Evolutionary conservation across 2,797 vertebrate genomes (phyloP).

Genomic region (Ctenosaura bakeri): DNA sequence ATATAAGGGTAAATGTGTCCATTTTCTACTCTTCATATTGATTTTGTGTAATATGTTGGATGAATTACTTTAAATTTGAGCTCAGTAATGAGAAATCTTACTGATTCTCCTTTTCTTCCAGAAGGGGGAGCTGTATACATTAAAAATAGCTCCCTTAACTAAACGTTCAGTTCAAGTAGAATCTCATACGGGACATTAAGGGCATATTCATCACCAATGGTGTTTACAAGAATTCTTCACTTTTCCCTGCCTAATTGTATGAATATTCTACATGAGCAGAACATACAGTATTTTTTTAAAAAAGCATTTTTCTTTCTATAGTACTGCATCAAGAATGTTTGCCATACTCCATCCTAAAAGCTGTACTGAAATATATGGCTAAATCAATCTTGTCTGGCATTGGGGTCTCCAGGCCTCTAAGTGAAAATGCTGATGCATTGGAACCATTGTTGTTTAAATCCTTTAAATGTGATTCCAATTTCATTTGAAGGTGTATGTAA

Average conservation of each 20-base stretch:
- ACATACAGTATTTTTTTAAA: not conserved
- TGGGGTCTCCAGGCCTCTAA: too few relatives aligned
- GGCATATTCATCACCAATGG: slow-evolving; percentile 11
- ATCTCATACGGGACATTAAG: not conserved
- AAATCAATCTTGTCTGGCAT: not conserved
- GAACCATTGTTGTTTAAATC: not conserved
- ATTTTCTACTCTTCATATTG: not conserved
- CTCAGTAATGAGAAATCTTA: not conserved
- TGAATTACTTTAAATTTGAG: not conserved
- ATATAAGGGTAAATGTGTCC: not conserved
- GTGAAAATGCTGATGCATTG: not conserved
- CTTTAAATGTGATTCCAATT: not conserved
- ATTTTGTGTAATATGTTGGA: not conserved
- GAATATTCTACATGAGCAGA: not conserved
- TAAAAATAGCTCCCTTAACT: slow-evolving; percentile 65
- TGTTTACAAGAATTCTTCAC: slow-evolving; percentile 1
- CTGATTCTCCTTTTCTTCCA: slow-evolving; percentile 64
- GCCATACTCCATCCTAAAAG: not conserved
- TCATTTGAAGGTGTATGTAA: not conserved
- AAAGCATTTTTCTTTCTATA: not conserved
- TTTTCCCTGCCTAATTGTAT: not conserved
- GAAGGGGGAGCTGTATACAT: slow-evolving; percentile 81
- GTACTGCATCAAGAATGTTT: not conserved
- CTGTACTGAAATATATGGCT: not conserved
- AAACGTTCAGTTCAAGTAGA: not conserved